These are phyloP conservation scores for Mustelus asterias DNA, from an alignment of 2,113 vertebrate genomes.

Conservation along the genomic window DNA sequence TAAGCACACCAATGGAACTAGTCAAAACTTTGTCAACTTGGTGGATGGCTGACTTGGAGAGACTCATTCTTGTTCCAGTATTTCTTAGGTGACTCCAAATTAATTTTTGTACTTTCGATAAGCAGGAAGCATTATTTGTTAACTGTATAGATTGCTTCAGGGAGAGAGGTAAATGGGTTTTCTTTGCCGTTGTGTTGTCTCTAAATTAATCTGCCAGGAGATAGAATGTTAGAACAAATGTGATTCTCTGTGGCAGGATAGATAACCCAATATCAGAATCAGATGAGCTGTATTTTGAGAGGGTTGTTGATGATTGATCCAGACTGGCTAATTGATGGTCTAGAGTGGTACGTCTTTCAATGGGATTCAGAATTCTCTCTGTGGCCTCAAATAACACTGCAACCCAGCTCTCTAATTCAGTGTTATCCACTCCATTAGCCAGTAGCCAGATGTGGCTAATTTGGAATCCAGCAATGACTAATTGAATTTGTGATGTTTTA, in stretches of 20 bases:
- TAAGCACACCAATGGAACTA: neutral
- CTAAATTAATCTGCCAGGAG: neutral
- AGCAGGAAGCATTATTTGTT: neutral
- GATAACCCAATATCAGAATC: neutral
- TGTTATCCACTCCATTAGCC: neutral
- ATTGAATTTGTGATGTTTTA: neutral
- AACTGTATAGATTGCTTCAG: neutral
- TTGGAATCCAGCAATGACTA: neutral
- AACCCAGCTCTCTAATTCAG: neutral
- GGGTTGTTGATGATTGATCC: neutral
- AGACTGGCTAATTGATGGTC: slow-evolving; percentile 10
- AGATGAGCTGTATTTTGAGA: neutral
- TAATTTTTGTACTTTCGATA: neutral
- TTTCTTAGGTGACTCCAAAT: neutral
- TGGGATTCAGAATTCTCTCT: neutral
- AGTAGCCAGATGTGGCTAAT: neutral
- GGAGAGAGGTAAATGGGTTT: neutral
- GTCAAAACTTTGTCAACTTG: neutral
- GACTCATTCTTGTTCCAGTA: neutral
- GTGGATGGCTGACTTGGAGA: neutral
- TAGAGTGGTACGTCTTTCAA: neutral
- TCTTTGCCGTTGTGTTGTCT: neutral
- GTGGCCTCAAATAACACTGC: neutral
- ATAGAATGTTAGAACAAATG: neutral
- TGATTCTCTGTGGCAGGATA: neutral